Evolutionary conservation across 2,113 vertebrate genomes (phyloP), one percentile per base, ranked within the genome.

Genomic region (Oreotragus oreotragus): DNA sequence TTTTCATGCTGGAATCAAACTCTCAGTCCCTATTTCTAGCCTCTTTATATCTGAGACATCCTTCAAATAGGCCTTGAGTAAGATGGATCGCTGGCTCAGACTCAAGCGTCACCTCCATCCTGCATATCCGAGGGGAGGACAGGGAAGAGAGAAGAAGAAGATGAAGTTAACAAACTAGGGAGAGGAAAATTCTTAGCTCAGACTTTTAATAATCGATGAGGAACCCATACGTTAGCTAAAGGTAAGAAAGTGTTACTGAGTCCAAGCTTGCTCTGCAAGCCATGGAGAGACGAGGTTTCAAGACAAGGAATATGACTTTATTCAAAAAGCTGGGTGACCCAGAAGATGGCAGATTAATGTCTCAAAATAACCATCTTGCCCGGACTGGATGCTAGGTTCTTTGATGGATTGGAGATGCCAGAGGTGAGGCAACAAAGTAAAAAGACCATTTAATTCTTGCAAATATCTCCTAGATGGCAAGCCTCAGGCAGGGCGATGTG

Each of bases 21-120:
- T 43, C 80, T 64, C 81, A 47, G 49, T 64, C 55, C 55, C 60
- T 58, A 53, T 96, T 96, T 97, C 96, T 60, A 95, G 84, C 3
- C 25, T 28, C 39, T 64, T 92, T 70, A 81, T 43, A 9, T 14
- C 57, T 6, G 9, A 84, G 88, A 97, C 83, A 93, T 84, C n/a
- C 39, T 93, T 94, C 77, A 91, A 85, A 92, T 7, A 90, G 77
- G 90, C 30, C 60, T 92, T 49, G 36, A 94, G 90, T 57, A 96
- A 96, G 95, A 97, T 76, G 95, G 91, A 95, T 97, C 45, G 33
- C 85, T 73, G 90, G 84, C 87, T 92, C 79, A 79, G 92, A 57
- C 39, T 55, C 86, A 27, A 0, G 0, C 55, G 33, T 84, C 66
- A 45, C 62, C 47, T 62, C 39, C 36, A 13, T 53, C 55, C 19